Evolutionary conservation across 2,113 vertebrate species (phyloP).

Genomic region (Xiphias gladius): DNA sequence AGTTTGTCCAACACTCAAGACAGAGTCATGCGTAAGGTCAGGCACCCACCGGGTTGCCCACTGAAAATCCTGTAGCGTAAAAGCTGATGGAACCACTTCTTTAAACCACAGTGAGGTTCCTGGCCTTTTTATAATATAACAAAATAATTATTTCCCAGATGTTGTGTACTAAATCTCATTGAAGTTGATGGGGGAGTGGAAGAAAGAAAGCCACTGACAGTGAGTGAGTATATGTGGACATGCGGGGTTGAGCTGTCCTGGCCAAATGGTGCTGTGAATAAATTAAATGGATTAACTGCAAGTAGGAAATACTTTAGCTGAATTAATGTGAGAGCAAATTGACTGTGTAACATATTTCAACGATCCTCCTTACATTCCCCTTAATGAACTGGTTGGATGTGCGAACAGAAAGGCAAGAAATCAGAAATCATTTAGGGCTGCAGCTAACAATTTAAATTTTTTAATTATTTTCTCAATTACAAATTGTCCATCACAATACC

Average conservation of each 20-base stretch:
- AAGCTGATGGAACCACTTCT: background rate
- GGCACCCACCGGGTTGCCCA: background rate
- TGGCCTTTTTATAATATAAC: conserved; percentile 19
- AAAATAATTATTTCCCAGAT: conserved; percentile 16
- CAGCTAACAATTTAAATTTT: background rate
- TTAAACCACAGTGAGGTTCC: background rate
- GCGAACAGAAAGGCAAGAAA: background rate
- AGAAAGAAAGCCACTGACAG: background rate
- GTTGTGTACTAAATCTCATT: background rate
- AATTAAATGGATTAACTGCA: conserved; percentile 5
- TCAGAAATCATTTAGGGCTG: background rate
- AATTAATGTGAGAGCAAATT: conserved; percentile 14
- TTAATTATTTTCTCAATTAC: background rate
- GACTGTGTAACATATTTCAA: background rate
- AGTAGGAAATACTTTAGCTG: background rate
- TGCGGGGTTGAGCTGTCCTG: background rate
- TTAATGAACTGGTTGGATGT: background rate
- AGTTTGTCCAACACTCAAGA: too few species aligned
- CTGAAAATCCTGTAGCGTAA: background rate
- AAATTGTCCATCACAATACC: background rate
- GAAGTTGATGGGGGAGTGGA: background rate
- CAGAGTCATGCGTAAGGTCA: background rate
- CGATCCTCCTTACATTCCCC: background rate
- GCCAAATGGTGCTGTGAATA: conserved; percentile 14
- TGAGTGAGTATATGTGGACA: conserved; percentile 13